Evolutionary conservation across 2,888 invertebrate genomes (phyloP).

Genomic region (Tuta absoluta): DNA sequence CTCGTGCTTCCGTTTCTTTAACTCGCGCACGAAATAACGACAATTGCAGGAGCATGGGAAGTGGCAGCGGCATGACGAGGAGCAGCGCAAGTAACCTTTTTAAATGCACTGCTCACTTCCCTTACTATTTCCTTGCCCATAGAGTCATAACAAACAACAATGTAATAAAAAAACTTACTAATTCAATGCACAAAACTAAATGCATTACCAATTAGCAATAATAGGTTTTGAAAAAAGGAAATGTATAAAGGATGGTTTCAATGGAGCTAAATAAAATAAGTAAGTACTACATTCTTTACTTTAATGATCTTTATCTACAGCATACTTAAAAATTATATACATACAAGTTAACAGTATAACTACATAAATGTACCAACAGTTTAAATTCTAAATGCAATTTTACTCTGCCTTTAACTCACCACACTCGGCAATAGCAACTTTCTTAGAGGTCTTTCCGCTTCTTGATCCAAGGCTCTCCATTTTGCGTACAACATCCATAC

Average conservation of each 20-base stretch:
- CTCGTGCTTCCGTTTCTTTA: no score
- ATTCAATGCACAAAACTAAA: no score
- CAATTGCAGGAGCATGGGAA: no score
- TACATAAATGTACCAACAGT: slow-evolving; percentile 25
- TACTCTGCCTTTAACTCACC: slow-evolving; percentile 85
- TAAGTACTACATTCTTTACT: background rate
- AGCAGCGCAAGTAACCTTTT: no score
- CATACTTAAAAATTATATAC: slow-evolving; percentile 2
- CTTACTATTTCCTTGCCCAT: no score
- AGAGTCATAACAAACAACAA: no score
- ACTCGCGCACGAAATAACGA: no score
- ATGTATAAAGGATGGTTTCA: background rate
- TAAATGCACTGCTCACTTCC: no score
- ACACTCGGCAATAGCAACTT: slow-evolving; percentile 89
- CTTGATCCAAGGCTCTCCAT: slow-evolving; percentile 91
- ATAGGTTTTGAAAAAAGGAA: background rate
- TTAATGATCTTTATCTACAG: background rate
- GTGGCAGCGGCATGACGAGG: no score
- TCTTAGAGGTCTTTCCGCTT: slow-evolving; percentile 91
- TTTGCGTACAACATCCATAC: slow-evolving; percentile 94
- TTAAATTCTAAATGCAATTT: slow-evolving; percentile 3
- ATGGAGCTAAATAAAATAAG: background rate
- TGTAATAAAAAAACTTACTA: no score
- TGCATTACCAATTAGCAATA: no score
- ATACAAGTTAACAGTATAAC: slow-evolving; percentile 33